phyloP scores from a whole-genome alignment of 1,140 invertebrate species.

The Eurosta solidaginis region DNA sequence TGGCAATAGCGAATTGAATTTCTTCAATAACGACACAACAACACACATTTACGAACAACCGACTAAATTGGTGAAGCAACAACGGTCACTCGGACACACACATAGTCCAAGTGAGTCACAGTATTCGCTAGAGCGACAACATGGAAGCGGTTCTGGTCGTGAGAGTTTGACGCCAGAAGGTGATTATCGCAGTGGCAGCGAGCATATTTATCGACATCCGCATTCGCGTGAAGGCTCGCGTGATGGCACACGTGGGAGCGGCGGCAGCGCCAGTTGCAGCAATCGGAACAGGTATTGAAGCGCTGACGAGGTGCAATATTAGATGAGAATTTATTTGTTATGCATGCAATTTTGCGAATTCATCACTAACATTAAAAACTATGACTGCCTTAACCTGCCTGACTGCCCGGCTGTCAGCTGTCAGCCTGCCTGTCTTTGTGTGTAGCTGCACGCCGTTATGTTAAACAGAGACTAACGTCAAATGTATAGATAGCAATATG shows the following conservation, averaged over 20 bases:
- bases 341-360: not conserved
- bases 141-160: constrained; percentile 27
- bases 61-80: constrained; percentile 44
- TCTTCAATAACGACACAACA: constrained; percentile 53
- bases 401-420: not conserved
- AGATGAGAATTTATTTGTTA: not conserved
- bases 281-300: constrained; percentile 51
- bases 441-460: constrained; percentile 9
- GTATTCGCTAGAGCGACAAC: constrained; percentile 31
- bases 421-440: not conserved
- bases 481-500: not conserved
- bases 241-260: not conserved
- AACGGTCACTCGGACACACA: constrained; percentile 40
- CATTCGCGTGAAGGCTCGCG: not conserved
- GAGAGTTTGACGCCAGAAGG: constrained; percentile 39
- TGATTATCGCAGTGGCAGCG: constrained; percentile 29
- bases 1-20: constrained; percentile 55
- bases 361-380: constrained; percentile 10
- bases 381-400: constrained; percentile 18
- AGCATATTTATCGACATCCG: constrained; percentile 30
- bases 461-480: not conserved
- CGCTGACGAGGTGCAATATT: not conserved
- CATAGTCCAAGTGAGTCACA: constrained; percentile 40
- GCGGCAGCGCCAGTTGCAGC: constrained; percentile 33
- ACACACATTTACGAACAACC: constrained; percentile 54